Conservation (phyloP, 2,113 vertebrate species). For the Sceloporus undulatus region DNA sequence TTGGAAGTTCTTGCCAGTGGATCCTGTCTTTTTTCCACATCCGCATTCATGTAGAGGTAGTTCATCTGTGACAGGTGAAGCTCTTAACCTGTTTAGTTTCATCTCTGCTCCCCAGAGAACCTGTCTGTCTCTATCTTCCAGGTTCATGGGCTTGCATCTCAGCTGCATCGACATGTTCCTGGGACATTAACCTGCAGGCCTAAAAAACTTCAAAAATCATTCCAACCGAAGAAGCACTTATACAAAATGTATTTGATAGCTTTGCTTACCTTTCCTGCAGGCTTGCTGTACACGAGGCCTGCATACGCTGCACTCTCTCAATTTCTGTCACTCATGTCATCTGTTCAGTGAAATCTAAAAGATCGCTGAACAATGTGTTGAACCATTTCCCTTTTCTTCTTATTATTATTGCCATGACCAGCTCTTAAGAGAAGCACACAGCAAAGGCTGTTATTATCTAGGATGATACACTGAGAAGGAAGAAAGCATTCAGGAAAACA, state of each 20-base stretch:
- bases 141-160: constrained; percentile 9
- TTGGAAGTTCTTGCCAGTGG: constrained; percentile 3
- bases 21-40: constrained; percentile 26
- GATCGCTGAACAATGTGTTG: background rate
- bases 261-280: background rate
- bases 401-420: background rate
- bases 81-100: constrained; percentile 48
- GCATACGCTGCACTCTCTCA: background rate
- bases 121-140: constrained; percentile 1
- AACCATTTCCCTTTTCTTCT: constrained; percentile 1
- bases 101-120: constrained; percentile 31
- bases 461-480: constrained; percentile 35
- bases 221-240: background rate
- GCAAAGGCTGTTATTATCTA: constrained; percentile 30
- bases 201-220: constrained; percentile 29
- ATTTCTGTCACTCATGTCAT: constrained; percentile 27
- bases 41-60: constrained; percentile 31
- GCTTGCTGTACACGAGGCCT: rapidly evolving
- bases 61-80: constrained; percentile 41
- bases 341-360: constrained; percentile 32
- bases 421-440: constrained; percentile 1
- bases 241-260: constrained; percentile 8
- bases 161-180: constrained; percentile 1
- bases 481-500: constrained; percentile 32
- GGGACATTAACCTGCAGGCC: constrained; percentile 25